Conservation (phyloP, 2,797 vertebrate genomes). For the Chloroceryle inda region DNA sequence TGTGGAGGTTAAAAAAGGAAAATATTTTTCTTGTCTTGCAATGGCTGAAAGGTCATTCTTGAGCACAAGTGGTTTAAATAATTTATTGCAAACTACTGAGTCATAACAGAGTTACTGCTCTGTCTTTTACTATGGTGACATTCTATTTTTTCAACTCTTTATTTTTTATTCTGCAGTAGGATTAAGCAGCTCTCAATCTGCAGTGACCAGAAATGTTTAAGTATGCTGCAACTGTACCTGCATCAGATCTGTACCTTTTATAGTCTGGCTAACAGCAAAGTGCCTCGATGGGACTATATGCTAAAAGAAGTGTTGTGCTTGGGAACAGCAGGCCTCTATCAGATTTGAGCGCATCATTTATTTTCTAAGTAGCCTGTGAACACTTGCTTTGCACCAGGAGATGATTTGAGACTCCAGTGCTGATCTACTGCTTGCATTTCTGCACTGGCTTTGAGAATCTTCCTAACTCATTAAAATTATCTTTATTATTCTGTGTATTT, state of each 20-base stretch:
- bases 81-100: constrained; percentile 65
- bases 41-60: constrained; percentile 71
- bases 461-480: constrained; percentile 21
- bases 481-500: neutral
- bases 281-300: neutral
- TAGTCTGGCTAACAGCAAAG: constrained; percentile 1
- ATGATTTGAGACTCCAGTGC: neutral
- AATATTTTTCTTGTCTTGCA: constrained; percentile 68
- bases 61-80: constrained; percentile 74
- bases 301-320: neutral
- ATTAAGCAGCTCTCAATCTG: constrained; percentile 49
- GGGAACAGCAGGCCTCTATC: neutral
- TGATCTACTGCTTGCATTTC: constrained; percentile 2
- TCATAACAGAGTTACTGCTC: constrained; percentile 38
- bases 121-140: constrained; percentile 31
- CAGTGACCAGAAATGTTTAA: constrained; percentile 10
- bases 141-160: constrained; percentile 46
- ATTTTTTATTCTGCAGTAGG: constrained; percentile 28
- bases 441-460: neutral
- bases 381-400: neutral
- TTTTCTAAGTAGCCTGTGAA: neutral
- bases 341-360: neutral
- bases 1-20: constrained; percentile 54
- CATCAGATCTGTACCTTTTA: neutral
- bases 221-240: neutral